Conservation (phyloP, 2,113 vertebrate species). For the Menidia beryllina region DNA sequence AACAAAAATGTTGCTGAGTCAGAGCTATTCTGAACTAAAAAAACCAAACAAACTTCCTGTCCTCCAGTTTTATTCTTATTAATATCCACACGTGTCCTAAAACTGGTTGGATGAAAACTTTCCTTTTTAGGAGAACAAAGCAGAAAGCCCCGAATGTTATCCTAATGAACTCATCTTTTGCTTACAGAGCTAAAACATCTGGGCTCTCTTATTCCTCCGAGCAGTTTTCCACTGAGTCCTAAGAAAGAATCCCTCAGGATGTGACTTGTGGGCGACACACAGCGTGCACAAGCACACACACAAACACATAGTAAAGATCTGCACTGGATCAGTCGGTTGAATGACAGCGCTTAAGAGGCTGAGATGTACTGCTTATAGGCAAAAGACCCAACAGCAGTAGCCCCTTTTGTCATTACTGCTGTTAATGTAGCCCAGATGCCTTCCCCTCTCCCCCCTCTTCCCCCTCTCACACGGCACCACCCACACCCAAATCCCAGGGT, state of each 20-base stretch:
- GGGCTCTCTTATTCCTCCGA: slow-evolving; percentile 46
- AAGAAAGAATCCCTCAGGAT: slow-evolving; percentile 45
- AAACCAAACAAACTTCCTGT: too few relatives aligned
- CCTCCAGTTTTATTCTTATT: slow-evolving; percentile 15
- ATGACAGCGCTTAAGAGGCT: slow-evolving; percentile 50
- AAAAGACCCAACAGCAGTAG: slow-evolving; percentile 44
- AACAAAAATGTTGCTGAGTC: slow-evolving; percentile 51
- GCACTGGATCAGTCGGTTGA: slow-evolving; percentile 16
- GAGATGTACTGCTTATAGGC: slow-evolving; percentile 26
- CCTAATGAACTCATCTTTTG: slow-evolving; percentile 67
- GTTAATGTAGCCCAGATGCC: slow-evolving; percentile 68
- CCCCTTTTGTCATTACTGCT: slow-evolving; percentile 63
- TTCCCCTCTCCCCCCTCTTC: too few relatives aligned
- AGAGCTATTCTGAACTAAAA: slow-evolving; percentile 43
- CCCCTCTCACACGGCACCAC: slow-evolving; percentile 45
- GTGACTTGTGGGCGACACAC: slow-evolving; percentile 28
- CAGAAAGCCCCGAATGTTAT: slow-evolving; percentile 66
- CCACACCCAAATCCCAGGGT: slow-evolving; percentile 48
- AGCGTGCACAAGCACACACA: slow-evolving; percentile 4
- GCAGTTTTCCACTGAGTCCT: slow-evolving; percentile 48
- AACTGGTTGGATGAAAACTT: slow-evolving; percentile 54
- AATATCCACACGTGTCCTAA: slow-evolving; percentile 34
- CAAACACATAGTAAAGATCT: neutral
- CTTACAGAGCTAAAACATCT: slow-evolving; percentile 72
- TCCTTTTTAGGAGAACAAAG: slow-evolving; percentile 44